A percentile compares a stretch with the other conserved stretches of the same genome.
phyloP scores from a whole-genome alignment of 1,140 invertebrate species.

The Saccostrea cuccullata region DNA sequence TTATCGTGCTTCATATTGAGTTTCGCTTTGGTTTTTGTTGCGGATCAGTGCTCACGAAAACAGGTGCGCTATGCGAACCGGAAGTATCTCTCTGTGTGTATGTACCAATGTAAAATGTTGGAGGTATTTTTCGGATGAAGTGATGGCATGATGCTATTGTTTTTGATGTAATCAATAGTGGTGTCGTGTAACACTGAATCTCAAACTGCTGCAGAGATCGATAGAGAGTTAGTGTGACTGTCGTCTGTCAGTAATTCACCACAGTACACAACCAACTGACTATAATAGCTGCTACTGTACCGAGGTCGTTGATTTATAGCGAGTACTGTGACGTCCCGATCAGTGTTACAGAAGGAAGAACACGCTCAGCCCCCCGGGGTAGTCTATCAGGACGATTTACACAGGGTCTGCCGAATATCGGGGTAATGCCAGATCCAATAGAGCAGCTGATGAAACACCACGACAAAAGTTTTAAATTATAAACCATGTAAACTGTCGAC shows the following conservation, averaged over 20 bases:
- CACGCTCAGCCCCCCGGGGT: constrained; percentile 6
- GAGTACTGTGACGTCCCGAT: neutral
- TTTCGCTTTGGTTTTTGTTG: too few species aligned
- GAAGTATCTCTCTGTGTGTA: neutral
- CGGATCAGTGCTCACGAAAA: neutral
- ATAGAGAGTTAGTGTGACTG: neutral
- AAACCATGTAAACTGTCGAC: neutral
- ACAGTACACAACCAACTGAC: neutral
- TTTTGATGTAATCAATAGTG: constrained; percentile 23
- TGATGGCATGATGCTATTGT: neutral
- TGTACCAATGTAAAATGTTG: neutral
- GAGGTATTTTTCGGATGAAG: neutral
- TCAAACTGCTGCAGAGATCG: neutral
- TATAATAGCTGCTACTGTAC: neutral
- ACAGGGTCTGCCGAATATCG: neutral
- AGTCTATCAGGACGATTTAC: neutral
- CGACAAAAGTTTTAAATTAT: neutral
- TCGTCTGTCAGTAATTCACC: constrained; percentile 18
- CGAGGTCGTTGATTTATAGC: constrained; percentile 13
- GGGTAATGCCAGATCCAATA: neutral
- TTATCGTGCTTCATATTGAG: too few species aligned
- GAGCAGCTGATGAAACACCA: neutral
- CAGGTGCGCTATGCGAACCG: constrained; percentile 30
- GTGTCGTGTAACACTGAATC: neutral
- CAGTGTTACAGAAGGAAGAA: constrained; percentile 15